Percentiles rank a stretch among this genome's conserved stretches.
Evolutionary conservation across 2,113 vertebrate genomes (phyloP).

Genomic region (Stegostoma tigrinum): DNA sequence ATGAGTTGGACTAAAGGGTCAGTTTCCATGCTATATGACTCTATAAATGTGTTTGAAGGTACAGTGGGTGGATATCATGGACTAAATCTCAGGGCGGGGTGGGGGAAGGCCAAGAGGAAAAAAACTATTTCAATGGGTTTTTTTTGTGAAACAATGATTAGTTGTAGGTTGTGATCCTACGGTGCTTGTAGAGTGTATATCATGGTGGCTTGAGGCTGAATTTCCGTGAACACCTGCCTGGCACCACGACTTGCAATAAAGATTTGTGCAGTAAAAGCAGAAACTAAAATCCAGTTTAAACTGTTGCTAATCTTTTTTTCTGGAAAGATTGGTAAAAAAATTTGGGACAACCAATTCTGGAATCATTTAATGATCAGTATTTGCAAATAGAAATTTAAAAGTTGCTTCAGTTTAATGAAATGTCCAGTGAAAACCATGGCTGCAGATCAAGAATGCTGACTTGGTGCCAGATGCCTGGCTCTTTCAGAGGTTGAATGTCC

Average conservation of each 20-base stretch:
- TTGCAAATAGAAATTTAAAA: conserved; percentile 3
- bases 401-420: not conserved
- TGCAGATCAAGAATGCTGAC: not conserved
- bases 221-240: not conserved
- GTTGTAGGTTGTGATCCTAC: not conserved
- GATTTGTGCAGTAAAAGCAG: not conserved
- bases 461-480: not conserved
- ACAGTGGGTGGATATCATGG: not conserved
- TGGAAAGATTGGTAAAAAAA: not conserved
- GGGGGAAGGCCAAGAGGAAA: not conserved
- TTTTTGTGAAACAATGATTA: not conserved
- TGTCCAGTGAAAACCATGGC: not conserved
- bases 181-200: too few relatives aligned
- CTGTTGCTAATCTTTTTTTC: not conserved
- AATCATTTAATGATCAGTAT: not conserved
- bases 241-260: not conserved
- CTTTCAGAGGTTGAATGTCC: not conserved
- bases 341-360: not conserved
- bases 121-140: not conserved
- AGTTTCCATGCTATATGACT: too few relatives aligned
- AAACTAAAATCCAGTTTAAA: not conserved
- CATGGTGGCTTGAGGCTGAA: too few relatives aligned
- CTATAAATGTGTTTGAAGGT: not conserved
- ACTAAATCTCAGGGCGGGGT: not conserved
- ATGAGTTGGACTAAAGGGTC: too few relatives aligned